Base-by-base conservation (phyloP, 1,140 invertebrate species). In the Megathymus violae region DNA sequence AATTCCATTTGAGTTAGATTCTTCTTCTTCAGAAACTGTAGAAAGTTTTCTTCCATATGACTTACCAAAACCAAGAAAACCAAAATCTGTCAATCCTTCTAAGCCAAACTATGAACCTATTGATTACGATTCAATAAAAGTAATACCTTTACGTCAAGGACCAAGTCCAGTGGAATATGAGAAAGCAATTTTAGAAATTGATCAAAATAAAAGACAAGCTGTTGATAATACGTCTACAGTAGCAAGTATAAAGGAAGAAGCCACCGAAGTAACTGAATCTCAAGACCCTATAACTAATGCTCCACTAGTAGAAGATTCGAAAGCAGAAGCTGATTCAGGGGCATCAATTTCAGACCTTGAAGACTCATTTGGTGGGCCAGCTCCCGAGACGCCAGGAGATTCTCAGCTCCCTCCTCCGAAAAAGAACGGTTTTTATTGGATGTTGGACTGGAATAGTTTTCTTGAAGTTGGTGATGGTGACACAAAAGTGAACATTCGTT, bases 401-500 rank as follows among this genome's bases (percentile, higher is more conserved):
- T 93, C 94, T 10, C 90, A 88, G 6, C 67, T 94, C 19, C 94
- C 95, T 9, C 92, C 93, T 0, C 93, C 92, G 50, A 93, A 92
- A 61, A 94, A 93, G 76, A 96, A 94, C 56, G 96, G 96, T 1
- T 94, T 97, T 41, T 97, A 97, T 76, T 96, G 96, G 85, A 92
- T 96, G 50, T 89, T 96, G 0, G 96, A 97, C 75, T 96, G 96
- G 96, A 97, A 97, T 74, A 94, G 95, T 9, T 97, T 97, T 72
- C 88, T 97, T 2, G 95, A 96, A 80, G 95, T 97, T 1, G 96
- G 96, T 16, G 95, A 96, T n/a, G 94, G 93, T 48, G 94, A 94
- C 19, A 94, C 94, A 50, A 94, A 95, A 84, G 94, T 97, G 0
- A 95, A 96, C 75, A 92, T 97, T 66, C 93, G 94, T 69, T 96